Evolutionary conservation across 2,888 invertebrate species (phyloP).

Genomic region (Lepidocyrtinus sp.): DNA sequence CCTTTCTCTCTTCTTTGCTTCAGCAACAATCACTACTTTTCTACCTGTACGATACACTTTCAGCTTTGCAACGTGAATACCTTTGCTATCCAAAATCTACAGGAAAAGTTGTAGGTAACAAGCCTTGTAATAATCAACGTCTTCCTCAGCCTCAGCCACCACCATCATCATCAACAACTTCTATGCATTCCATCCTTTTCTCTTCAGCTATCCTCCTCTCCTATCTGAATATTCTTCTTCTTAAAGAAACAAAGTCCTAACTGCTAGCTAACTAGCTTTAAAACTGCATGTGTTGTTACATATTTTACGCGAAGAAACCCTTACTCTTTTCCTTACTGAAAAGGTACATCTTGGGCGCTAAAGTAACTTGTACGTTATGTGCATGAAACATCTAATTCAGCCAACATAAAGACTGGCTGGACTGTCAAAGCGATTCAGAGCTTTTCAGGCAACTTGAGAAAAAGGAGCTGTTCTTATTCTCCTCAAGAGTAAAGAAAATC

Average conservation of each 20-base stretch:
- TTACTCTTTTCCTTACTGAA: no score
- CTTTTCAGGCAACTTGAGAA: background rate
- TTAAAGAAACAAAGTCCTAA: no score
- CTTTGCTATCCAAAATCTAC: background rate
- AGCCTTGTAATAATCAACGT: background rate
- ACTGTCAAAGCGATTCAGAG: background rate
- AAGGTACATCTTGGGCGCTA: no score
- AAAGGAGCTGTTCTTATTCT: no score
- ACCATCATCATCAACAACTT: slow-evolving; percentile 25
- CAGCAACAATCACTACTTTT: background rate
- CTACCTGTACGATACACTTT: background rate
- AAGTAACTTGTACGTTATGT: no score
- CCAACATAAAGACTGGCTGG: no score
- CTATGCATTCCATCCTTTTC: slow-evolving; percentile 38
- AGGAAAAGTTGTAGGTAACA: background rate
- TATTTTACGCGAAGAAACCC: no score
- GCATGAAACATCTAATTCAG: no score
- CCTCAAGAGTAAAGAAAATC: no score
- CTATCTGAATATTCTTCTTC: no score
- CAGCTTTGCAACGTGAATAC: background rate
- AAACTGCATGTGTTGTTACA: no score
- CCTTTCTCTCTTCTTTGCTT: slow-evolving; percentile 19
- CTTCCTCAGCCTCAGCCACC: slow-evolving; percentile 5
- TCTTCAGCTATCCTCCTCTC: background rate
- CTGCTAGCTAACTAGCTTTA: no score